Evolutionary conservation across 35 echinoderm and acorn worm genomes (phyloP).

Genomic region (Diadema setosum): DNA sequence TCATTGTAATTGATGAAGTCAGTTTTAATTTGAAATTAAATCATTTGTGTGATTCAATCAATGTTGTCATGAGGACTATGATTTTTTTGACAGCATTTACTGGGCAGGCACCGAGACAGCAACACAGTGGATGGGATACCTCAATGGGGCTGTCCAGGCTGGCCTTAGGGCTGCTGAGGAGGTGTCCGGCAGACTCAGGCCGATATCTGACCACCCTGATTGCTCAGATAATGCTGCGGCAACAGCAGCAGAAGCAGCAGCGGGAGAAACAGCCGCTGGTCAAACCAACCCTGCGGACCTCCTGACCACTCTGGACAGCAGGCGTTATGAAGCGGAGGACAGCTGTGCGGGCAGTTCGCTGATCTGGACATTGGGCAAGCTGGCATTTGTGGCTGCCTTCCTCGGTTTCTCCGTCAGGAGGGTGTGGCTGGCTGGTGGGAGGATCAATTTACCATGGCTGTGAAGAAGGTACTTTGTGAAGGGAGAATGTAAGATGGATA

Average conservation of each 20-base stretch:
- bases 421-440: background rate
- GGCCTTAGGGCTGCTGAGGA: constrained; percentile 84
- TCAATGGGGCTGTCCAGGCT: constrained; percentile 91
- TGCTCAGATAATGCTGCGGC: background rate
- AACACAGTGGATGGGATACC: constrained; percentile 66
- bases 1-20: too few species aligned
- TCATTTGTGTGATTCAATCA: too few species aligned
- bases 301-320: background rate
- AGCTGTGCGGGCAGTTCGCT: background rate
- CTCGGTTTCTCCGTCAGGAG: background rate
- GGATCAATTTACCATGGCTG: background rate
- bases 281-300: too few species aligned
- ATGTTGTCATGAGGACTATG: too few species aligned
- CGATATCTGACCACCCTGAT: background rate
- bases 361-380: background rate
- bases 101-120: constrained; percentile 97
- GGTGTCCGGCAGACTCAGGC: constrained; percentile 43
- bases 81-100: constrained; percentile 47
- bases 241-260: background rate
- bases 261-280: too few species aligned
- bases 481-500: too few species aligned
- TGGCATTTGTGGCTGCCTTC: background rate
- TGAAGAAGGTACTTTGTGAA: background rate
- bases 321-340: background rate
- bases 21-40: too few species aligned